Evolutionary conservation across 2,797 vertebrate species (phyloP).

Genomic region (Molothrus aeneus): DNA sequence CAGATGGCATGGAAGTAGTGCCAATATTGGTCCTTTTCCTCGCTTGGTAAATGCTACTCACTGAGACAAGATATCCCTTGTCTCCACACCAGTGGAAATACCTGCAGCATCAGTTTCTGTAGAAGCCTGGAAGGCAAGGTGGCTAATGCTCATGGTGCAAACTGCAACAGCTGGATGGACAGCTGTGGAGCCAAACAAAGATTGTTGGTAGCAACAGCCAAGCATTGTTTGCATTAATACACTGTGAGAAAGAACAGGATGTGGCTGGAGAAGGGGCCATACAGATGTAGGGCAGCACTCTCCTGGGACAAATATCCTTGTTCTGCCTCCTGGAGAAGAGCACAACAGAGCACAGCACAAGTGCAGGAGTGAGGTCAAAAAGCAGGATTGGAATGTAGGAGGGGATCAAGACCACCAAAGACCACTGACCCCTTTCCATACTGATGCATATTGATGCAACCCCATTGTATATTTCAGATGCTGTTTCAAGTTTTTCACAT

Average conservation of each 20-base stretch:
- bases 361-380: background rate
- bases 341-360: background rate
- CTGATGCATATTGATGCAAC: background rate
- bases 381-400: background rate
- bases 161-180: background rate
- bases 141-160: background rate
- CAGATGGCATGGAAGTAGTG: background rate
- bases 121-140: background rate
- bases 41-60: background rate
- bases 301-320: background rate
- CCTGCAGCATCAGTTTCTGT: background rate
- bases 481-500: background rate
- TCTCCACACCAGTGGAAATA: background rate
- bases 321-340: background rate
- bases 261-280: background rate
- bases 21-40: background rate
- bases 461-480: background rate
- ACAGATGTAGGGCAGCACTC: background rate
- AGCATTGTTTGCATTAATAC: background rate
- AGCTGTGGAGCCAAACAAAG: background rate
- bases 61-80: background rate
- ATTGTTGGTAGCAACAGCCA: background rate
- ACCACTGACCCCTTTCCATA: accelerated
- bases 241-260: background rate
- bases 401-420: background rate